A percentile compares a stretch with the other conserved stretches of the same genome.
Conservation (phyloP, 2,113 vertebrate species). For the Corvus cornix region DNA sequence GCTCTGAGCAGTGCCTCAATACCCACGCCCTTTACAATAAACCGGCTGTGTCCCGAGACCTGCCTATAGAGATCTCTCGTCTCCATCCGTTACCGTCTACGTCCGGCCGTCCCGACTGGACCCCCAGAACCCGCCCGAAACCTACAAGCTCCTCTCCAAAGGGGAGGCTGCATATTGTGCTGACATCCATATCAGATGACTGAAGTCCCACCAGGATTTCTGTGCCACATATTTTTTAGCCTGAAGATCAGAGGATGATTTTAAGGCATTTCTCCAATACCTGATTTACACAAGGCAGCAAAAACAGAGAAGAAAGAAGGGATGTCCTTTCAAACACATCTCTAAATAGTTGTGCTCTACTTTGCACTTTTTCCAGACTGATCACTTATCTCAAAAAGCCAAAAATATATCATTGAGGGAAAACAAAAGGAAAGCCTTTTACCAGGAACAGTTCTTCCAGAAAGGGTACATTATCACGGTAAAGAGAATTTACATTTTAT, state of each 20-base stretch:
- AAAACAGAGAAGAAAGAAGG: background rate
- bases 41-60: too few species aligned
- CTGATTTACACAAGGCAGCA: background rate
- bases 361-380: background rate
- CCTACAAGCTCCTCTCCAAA: background rate
- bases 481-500: background rate
- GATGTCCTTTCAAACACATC: background rate
- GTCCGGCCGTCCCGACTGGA: too few species aligned
- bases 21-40: too few species aligned
- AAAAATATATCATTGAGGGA: background rate
- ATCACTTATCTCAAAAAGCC: background rate
- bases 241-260: background rate
- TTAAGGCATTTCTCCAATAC: background rate
- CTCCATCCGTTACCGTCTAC: too few species aligned
- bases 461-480: background rate
- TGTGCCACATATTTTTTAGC: background rate
- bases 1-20: too few species aligned
- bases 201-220: background rate
- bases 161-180: background rate
- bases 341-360: background rate
- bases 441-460: background rate
- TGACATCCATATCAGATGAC: background rate
- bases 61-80: too few species aligned
- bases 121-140: too few species aligned
- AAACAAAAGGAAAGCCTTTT: background rate